phyloP scores from a whole-genome alignment of 2,113 vertebrate genomes.

The Verasper variegatus region DNA sequence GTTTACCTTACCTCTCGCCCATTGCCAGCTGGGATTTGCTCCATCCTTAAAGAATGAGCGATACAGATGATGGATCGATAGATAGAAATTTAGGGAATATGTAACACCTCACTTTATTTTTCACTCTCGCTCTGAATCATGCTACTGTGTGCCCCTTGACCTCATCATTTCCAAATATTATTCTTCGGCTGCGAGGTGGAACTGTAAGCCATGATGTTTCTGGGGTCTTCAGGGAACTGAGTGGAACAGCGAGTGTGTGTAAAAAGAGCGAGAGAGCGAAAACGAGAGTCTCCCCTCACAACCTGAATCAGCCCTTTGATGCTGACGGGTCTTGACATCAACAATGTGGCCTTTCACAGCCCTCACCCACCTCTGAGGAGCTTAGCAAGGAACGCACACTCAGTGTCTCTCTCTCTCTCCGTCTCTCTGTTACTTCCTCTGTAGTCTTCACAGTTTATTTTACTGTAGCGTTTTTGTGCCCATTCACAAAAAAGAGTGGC shows the following conservation, averaged over 20 bases:
- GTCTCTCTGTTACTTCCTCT: constrained; percentile 25
- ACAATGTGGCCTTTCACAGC: constrained; percentile 87
- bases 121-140: constrained; percentile 34
- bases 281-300: constrained; percentile 60
- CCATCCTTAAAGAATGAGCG: not conserved
- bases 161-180: constrained; percentile 74
- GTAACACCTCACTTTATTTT: constrained; percentile 23
- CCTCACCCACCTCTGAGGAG: constrained; percentile 75
- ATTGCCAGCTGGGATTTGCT: no score
- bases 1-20: not conserved
- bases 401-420: constrained; percentile 36
- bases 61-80: not conserved
- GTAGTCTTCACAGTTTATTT: constrained; percentile 83
- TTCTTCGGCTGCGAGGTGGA: constrained; percentile 65
- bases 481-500: constrained; percentile 56
- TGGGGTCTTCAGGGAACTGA: constrained; percentile 49
- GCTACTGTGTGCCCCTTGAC: constrained; percentile 52
- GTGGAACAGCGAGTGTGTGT: constrained; percentile 37
- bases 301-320: constrained; percentile 83
- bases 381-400: constrained; percentile 53
- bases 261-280: constrained; percentile 9
- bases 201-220: constrained; percentile 67
- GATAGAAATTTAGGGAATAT: not conserved
- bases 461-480: constrained; percentile 77
- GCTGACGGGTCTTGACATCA: constrained; percentile 76